Evolutionary conservation across 2,113 vertebrate species (phyloP), one percentile per base, ranked within the genome.

Genomic region (Amblyopsis rosae): DNA sequence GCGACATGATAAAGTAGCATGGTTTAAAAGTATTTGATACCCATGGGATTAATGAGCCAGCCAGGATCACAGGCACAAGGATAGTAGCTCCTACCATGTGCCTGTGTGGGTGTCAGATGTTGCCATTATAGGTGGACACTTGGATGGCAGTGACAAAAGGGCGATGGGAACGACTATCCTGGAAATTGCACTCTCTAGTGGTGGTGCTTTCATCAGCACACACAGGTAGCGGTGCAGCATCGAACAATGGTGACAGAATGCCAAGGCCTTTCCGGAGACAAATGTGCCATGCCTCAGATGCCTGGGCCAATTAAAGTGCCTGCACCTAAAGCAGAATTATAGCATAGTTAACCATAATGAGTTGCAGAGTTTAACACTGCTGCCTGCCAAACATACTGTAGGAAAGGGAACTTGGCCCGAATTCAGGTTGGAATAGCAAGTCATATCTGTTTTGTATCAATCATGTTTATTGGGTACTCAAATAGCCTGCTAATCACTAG

Each of bases 311-410:
- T 89, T 87, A 86, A 89, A 87, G 69, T 84, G 86, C 85, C 86
- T 68, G 65, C 75, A 78, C 67, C 75, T 85, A 76, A 85, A 86
- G 73, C 80, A 82, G 84, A 89, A 82, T 89, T 89, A 89, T 85
- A 80, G 88, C 84, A 74, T 75, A 87, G 84, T 88, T 87, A 89
- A 85, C 72, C 59, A 79, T 82, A 85, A 87, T 85, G 84, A 84
- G 84, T 80, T 82, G 72, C 73, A 82, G 74, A 81, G 79, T 82
- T 86, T 82, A 77, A 83, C 69, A 85, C 74, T 73, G 66, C 79
- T 85, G 76, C 72, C 86, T 81, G 69, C 62, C 17, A 81, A 81
- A 81, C 81, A 83, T 59, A n/a, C n/a, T n/a, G n/a, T n/a, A 9
- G 56, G 17, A 26, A 58, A 32, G 11, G 26, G 32, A 60, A n/a